Percentiles rank a stretch among this genome's conserved stretches.
phyloP scores from a whole-genome alignment of 2,797 vertebrate species.

The Sus cebifrons region DNA sequence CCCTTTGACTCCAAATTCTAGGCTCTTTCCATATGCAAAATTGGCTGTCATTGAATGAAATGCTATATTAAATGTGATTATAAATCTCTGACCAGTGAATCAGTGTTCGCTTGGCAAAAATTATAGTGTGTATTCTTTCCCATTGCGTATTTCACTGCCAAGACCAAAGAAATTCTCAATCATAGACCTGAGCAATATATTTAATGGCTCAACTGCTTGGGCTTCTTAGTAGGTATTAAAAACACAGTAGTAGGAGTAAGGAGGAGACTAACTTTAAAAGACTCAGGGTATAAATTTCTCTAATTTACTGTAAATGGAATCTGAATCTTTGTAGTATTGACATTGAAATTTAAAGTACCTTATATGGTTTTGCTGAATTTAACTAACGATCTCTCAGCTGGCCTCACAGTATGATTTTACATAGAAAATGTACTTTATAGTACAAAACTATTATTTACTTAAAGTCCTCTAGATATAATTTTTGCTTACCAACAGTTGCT shows the following conservation, averaged over 20 bases:
- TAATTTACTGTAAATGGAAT: not conserved
- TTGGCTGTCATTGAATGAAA: not conserved
- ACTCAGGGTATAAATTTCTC: not conserved
- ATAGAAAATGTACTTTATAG: slow-evolving; percentile 1
- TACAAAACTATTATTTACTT: slow-evolving; percentile 1
- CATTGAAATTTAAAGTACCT: slow-evolving; percentile 35
- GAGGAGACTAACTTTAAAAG: not conserved
- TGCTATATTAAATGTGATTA: not conserved
- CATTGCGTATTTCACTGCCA: not conserved
- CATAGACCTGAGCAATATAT: not conserved
- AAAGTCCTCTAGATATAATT: not conserved
- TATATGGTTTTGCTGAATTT: slow-evolving; percentile 3
- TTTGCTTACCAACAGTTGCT: not conserved
- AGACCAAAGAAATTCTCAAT: slow-evolving; percentile 37
- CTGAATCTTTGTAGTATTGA: not conserved
- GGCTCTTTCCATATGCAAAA: slow-evolving; percentile 2
- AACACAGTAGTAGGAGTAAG: not conserved
- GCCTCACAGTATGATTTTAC: not conserved
- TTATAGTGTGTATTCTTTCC: not conserved
- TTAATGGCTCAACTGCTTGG: slow-evolving; percentile 6
- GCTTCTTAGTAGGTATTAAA: not conserved
- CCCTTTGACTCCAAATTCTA: not conserved
- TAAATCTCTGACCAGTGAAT: not conserved
- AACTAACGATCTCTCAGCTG: not conserved
- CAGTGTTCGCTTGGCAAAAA: slow-evolving; percentile 12